Percentiles rank a stretch among this genome's conserved stretches.
Conservation (phyloP, 1,140 invertebrate species). For the Danaus plexippus region DNA sequence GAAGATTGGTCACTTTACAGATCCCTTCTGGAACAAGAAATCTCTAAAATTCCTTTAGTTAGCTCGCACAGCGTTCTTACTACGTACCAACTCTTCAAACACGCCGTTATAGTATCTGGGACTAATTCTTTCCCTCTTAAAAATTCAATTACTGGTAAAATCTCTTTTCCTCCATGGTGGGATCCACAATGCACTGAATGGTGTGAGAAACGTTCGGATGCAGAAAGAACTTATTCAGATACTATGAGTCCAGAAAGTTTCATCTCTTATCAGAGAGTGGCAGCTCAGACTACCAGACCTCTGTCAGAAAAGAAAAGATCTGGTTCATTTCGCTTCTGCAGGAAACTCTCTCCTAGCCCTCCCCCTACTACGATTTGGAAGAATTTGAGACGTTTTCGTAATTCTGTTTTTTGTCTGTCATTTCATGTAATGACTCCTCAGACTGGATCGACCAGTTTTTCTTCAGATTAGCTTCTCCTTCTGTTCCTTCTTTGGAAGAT, state of each 20-base stretch:
- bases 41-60: not conserved
- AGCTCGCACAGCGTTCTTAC: not conserved
- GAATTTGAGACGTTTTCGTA: no score
- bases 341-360: no score
- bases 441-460: no score
- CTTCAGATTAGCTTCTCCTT: no score
- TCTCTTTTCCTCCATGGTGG: conserved; percentile 11
- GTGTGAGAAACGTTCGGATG: conserved; percentile 1
- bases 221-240: not conserved
- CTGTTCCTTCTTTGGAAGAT: no score
- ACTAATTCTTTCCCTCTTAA: not conserved
- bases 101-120: not conserved
- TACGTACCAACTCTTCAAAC: not conserved
- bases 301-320: conserved; percentile 5
- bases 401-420: no score
- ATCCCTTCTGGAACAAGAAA: not conserved
- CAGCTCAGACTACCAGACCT: not conserved
- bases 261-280: conserved; percentile 2
- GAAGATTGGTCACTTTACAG: conserved; percentile 5
- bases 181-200: conserved; percentile 6
- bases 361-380: no score
- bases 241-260: conserved; percentile 8
- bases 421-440: no score
- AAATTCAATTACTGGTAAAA: not conserved
- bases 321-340: not conserved